phyloP scores from a whole-genome alignment of 2,888 invertebrate species.

The Glyphotaelius pellucidus region DNA sequence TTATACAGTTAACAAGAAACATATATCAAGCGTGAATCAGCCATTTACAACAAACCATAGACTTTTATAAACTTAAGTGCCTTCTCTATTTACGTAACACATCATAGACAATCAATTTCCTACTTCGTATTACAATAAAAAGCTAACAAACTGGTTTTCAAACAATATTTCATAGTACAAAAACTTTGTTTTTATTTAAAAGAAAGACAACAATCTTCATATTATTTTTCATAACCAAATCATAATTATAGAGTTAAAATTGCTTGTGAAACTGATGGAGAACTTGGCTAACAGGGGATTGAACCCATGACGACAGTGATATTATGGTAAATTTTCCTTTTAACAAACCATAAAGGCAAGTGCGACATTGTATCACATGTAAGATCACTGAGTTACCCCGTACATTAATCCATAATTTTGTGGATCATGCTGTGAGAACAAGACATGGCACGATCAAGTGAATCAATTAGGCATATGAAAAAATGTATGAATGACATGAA shows the following conservation, averaged over 20 bases:
- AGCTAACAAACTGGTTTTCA: neutral
- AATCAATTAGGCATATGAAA: too few species aligned
- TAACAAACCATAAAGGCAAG: neutral
- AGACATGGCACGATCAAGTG: too few species aligned
- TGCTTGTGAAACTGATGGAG: too few species aligned
- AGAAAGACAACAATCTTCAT: neutral
- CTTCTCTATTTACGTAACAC: neutral
- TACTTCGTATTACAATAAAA: conserved; percentile 1
- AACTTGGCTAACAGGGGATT: too few species aligned
- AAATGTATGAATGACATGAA: too few species aligned
- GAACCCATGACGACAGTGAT: neutral
- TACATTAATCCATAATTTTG: too few species aligned
- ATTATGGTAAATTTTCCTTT: neutral
- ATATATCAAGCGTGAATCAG: conserved; percentile 4
- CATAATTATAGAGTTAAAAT: neutral
- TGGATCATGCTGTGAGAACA: too few species aligned
- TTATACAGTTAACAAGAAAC: neutral
- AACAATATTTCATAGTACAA: neutral
- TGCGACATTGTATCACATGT: neutral
- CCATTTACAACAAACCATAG: conserved; percentile 5
- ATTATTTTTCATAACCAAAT: neutral
- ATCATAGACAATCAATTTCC: conserved; percentile 10
- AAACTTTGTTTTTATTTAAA: neutral
- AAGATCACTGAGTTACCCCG: neutral
- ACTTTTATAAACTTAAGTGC: neutral